phyloP scores from a whole-genome alignment of 2,113 vertebrate genomes.

The Willisornis vidua region DNA sequence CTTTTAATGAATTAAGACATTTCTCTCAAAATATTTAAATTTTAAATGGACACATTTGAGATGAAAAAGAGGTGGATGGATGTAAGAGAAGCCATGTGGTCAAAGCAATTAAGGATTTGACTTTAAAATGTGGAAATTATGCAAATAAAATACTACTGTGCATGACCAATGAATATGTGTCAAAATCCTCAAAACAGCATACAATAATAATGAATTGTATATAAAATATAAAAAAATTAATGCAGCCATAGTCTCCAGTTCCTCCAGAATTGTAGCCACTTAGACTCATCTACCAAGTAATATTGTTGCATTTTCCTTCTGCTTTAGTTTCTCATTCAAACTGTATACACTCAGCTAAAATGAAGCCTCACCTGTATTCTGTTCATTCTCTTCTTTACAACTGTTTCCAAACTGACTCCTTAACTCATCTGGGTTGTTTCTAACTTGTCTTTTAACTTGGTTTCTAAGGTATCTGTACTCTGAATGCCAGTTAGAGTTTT shows the following conservation, averaged over 20 bases:
- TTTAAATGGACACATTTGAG: not conserved
- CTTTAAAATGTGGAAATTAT: not conserved
- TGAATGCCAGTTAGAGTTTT: not conserved
- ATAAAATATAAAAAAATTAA: not conserved
- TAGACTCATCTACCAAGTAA: not conserved
- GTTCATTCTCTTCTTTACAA: not conserved
- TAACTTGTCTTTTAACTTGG: not conserved
- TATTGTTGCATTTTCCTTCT: not conserved
- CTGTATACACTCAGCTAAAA: not conserved
- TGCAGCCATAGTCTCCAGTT: not conserved
- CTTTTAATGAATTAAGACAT: not conserved
- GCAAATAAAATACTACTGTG: not conserved
- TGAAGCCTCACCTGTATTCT: not conserved
- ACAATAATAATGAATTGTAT: not conserved
- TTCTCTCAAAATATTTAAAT: not conserved
- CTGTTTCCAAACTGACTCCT: not conserved
- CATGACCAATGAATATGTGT: not conserved
- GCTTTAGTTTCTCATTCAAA: not conserved
- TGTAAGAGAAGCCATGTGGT: not conserved
- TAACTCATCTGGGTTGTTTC: not conserved
- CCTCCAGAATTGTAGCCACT: not conserved
- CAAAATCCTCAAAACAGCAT: not conserved
- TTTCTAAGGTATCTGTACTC: not conserved
- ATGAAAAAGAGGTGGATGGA: not conserved
- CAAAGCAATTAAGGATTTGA: not conserved